Base-by-base conservation (phyloP, 2,888 invertebrate genomes). In the Leptinotarsa peninsularis region DNA sequence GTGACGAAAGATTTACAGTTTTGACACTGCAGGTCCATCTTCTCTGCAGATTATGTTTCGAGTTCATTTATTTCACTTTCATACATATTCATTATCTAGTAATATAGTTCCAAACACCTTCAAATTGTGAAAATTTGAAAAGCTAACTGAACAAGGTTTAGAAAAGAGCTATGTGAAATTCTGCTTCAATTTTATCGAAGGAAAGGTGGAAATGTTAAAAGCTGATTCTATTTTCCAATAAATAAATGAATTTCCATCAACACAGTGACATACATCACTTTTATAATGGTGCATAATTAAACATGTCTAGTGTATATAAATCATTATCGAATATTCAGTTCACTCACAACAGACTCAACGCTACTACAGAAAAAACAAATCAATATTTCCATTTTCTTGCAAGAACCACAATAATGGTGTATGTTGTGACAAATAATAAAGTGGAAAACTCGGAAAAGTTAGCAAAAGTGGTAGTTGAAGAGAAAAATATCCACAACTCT, bases 401-500 rank as follows among this genome's bases (percentile, higher is more conserved):
- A 63, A 27, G 18, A 49, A 18, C n/a, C 63, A 63, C 27, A 33
- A 71, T 58, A 50, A 76, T 73, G 76, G 68, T 73, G 5, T 71
- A 66, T 21, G 67, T 73, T 15, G 49, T 68, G 14, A 10, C 49
- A 23, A 49, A 23, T 27, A 73, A 71, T n/a, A 71, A 73, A 66
- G n/a, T 67, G 1, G 60, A 49, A 67, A 56, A 73, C 50, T 54
- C 15, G 4, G 68, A 54, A 23, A 49, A 23, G n/a, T 17, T 43
- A 3, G 10, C 14, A n/a, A n/a, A 0, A 10, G 18, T 5, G 23
- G 13, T 50, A 10, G n/a, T 21, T 5, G 49, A 56, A 23, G 72
- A 72, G 15, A 70, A 63, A 56, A 74, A 76, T 60, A 52, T 78
- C 3, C 71, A 74, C 21, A 72, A 76, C 13, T 81, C 78, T 15